Evolutionary conservation across 2,888 invertebrate genomes (phyloP).

Genomic region (Barypeithes pellucidus): DNA sequence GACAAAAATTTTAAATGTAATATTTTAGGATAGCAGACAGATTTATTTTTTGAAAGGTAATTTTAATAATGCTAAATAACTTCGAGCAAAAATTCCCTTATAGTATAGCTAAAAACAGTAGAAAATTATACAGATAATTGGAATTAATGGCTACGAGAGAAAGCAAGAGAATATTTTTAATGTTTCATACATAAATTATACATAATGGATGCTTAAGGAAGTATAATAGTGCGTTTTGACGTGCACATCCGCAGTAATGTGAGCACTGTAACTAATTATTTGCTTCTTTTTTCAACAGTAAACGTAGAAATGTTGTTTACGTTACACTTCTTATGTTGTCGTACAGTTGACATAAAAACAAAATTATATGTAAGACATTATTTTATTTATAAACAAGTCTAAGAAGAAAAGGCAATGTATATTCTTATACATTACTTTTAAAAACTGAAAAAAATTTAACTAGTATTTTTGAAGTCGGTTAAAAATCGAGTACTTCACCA

Average conservation of each 20-base stretch:
- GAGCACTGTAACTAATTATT: not conserved
- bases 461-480: too few species aligned
- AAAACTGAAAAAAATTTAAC: too few species aligned
- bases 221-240: constrained; percentile 15
- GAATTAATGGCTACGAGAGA: constrained; percentile 3
- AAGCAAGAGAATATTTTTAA: not conserved
- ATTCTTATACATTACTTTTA: too few species aligned
- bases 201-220: not conserved
- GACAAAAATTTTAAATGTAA: not conserved
- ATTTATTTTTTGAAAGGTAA: too few species aligned
- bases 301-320: constrained; percentile 10
- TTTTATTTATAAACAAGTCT: too few species aligned
- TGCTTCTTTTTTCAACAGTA: not conserved
- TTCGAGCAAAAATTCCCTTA: too few species aligned
- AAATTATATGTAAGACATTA: too few species aligned
- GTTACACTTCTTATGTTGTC: not conserved
- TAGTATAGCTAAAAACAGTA: too few species aligned
- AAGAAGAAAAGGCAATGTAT: too few species aligned
- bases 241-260: constrained; percentile 14
- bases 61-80: too few species aligned
- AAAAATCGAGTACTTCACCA: too few species aligned
- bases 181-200: not conserved
- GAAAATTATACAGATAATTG: not conserved
- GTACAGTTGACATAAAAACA: not conserved
- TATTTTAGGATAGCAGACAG: not conserved